A percentile compares a stretch with the other conserved stretches of the same genome.
phyloP scores from a whole-genome alignment of 2,113 vertebrate species.

The Hirundichthys speculiger region DNA sequence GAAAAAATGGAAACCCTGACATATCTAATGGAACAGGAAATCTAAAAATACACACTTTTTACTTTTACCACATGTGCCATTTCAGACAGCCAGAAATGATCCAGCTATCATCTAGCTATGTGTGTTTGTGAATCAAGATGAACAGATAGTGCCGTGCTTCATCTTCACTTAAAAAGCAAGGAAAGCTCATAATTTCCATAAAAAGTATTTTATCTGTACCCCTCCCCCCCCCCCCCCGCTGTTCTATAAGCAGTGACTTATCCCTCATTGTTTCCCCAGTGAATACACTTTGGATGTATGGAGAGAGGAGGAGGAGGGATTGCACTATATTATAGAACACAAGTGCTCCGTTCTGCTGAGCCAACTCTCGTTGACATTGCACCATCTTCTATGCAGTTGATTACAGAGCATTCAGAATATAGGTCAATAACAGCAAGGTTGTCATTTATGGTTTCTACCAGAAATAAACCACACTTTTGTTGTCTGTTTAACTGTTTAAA shows the following conservation, averaged over 20 bases:
- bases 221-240: constrained; percentile 47
- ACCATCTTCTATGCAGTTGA: constrained; percentile 48
- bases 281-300: constrained; percentile 46
- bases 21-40: background rate
- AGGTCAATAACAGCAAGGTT: constrained; percentile 36
- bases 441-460: background rate
- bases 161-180: constrained; percentile 29
- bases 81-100: constrained; percentile 1
- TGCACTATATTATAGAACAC: constrained; percentile 49
- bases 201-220: constrained; percentile 61
- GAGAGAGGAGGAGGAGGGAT: constrained; percentile 3
- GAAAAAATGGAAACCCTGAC: constrained; percentile 10
- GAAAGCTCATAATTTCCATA: constrained; percentile 52
- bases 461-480: background rate
- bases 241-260: constrained; percentile 58
- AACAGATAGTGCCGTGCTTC: constrained; percentile 27
- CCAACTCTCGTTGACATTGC: constrained; percentile 65
- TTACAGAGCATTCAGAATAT: constrained; percentile 41
- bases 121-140: constrained; percentile 36
- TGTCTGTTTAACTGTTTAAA: constrained; percentile 5
- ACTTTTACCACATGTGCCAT: too few relatives aligned
- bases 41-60: constrained; percentile 4
- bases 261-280: constrained; percentile 50
- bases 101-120: constrained; percentile 8
- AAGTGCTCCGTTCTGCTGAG: constrained; percentile 61